These are phyloP conservation scores for Macrophya alboannulata DNA, from an alignment of 2,888 invertebrate species.

Conservation along the genomic window DNA sequence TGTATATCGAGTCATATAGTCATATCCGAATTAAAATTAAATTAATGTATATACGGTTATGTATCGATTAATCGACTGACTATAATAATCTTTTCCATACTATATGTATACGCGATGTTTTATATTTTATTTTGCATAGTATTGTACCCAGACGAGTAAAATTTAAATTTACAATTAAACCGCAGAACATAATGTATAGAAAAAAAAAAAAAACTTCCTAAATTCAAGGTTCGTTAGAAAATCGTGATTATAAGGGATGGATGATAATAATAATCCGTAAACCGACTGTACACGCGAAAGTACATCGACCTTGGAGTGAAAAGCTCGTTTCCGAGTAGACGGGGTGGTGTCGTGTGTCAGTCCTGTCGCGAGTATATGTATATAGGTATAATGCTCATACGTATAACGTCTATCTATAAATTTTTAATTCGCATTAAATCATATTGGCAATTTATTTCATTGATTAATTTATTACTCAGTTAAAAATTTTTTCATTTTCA, in stretches of 20 bases:
- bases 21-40: not conserved
- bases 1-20: not conserved
- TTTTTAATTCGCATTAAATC: not conserved
- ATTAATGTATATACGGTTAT: not conserved
- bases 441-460: not conserved
- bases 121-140: not conserved
- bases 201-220: not conserved
- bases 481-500: not conserved
- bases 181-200: not conserved
- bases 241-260: not conserved
- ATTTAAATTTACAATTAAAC: not conserved
- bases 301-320: constrained; percentile 50
- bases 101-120: not conserved
- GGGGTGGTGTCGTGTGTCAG: not conserved
- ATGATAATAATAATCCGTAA: not conserved
- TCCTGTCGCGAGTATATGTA: not conserved
- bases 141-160: not conserved
- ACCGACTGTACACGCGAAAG: constrained; percentile 41
- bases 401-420: not conserved
- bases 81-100: not conserved
- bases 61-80: constrained; percentile 1
- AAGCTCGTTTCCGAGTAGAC: constrained; percentile 42
- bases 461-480: no score
- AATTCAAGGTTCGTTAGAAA: not conserved
- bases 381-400: not conserved